Percentiles rank a stretch among this genome's conserved stretches.
phyloP scores from a whole-genome alignment of 2,113 vertebrate genomes.

The Sterrhoptilus dennistouni region DNA sequence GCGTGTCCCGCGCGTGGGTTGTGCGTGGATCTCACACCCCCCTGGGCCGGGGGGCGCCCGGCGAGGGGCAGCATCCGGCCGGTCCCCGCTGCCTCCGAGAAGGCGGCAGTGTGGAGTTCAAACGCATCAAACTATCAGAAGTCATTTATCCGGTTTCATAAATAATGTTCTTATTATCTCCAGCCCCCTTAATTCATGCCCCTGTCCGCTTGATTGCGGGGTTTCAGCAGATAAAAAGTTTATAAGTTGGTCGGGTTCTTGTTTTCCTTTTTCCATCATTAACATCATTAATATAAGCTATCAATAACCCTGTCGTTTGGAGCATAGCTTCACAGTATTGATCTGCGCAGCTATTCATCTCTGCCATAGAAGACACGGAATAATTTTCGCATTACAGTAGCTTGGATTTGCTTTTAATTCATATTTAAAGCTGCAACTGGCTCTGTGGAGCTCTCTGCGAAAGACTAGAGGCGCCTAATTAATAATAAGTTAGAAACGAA shows the following conservation, averaged over 20 bases:
- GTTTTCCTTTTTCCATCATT: constrained; percentile 81
- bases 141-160: constrained; percentile 76
- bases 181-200: constrained; percentile 62
- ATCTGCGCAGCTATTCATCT: constrained; percentile 86
- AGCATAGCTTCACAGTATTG: constrained; percentile 89
- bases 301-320: constrained; percentile 86
- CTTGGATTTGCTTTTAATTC: constrained; percentile 90
- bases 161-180: constrained; percentile 73
- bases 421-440: constrained; percentile 85
- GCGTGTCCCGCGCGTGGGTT: neutral
- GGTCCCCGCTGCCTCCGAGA: constrained; percentile 10
- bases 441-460: constrained; percentile 80
- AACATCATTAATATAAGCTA: constrained; percentile 84
- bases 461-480: constrained; percentile 89
- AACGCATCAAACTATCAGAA: constrained; percentile 60
- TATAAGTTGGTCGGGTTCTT: constrained; percentile 71
- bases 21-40: neutral
- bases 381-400: constrained; percentile 89
- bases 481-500: constrained; percentile 89
- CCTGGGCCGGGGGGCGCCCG: neutral
- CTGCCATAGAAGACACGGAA: constrained; percentile 88
- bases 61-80: neutral
- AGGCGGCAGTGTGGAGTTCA: constrained; percentile 34
- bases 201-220: constrained; percentile 65
- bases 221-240: constrained; percentile 79